Conservation (phyloP, 2,113 vertebrate genomes). For the Catharus fuscescens region DNA sequence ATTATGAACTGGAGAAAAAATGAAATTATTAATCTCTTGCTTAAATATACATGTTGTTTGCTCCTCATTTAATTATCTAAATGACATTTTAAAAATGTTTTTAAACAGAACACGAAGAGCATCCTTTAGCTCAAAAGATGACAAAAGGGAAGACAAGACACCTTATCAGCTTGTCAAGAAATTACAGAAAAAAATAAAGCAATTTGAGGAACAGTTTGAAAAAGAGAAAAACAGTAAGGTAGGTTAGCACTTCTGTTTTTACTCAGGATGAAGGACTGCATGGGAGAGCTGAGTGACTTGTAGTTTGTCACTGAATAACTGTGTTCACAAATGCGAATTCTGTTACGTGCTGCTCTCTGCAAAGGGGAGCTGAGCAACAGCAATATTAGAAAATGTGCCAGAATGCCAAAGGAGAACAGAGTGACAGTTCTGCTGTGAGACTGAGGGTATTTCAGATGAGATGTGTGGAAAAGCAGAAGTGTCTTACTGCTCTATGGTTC, state of each 20-base stretch:
- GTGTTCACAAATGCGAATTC: neutral
- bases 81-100: neutral
- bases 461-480: neutral
- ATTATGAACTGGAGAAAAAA: neutral
- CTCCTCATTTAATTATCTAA: neutral
- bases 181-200: constrained; percentile 96
- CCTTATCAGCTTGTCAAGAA: constrained; percentile 95
- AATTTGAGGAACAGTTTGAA: constrained; percentile 98
- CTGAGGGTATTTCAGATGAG: neutral
- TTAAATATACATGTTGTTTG: neutral
- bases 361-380: neutral
- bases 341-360: neutral
- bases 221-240: constrained; percentile 95
- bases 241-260: neutral
- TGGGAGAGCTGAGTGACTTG: neutral
- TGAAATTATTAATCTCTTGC: neutral
- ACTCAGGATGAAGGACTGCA: neutral
- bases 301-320: neutral
- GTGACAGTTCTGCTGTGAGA: neutral
- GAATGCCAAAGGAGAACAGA: neutral
- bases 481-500: neutral
- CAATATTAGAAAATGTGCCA: neutral
- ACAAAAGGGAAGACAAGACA: constrained; percentile 87
- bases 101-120: constrained; percentile 88
- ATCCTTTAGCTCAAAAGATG: constrained; percentile 91